phyloP scores from a whole-genome alignment of 2,113 vertebrate genomes.

The Uria aalge region DNA sequence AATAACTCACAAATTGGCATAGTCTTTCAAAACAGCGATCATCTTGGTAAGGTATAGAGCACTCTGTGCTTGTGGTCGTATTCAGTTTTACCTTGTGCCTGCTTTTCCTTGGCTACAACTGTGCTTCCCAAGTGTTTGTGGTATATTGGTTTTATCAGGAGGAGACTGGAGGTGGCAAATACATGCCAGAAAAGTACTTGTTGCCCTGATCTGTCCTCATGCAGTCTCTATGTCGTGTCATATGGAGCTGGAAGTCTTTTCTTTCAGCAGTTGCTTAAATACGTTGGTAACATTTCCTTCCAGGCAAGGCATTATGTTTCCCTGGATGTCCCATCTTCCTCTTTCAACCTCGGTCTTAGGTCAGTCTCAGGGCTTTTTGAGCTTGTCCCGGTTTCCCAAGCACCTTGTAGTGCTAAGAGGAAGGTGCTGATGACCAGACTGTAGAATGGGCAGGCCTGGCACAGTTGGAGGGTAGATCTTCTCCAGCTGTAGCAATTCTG shows the following conservation, averaged over 20 bases:
- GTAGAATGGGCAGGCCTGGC: neutral
- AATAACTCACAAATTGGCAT: neutral
- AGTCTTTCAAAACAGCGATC: neutral
- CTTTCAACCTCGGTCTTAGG: neutral
- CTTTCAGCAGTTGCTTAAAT: neutral
- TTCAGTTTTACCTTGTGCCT: neutral
- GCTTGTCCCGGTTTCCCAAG: neutral
- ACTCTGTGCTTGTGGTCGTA: neutral
- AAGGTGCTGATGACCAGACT: neutral
- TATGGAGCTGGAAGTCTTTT: neutral
- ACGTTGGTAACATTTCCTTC: accelerated
- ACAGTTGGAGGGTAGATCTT: accelerated
- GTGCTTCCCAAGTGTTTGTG: neutral
- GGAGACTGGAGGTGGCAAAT: neutral
- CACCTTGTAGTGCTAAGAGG: neutral
- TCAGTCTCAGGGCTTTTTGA: neutral
- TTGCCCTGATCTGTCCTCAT: neutral
- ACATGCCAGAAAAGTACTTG: neutral
- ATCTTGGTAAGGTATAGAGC: neutral
- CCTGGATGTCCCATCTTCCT: neutral
- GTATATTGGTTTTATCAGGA: neutral
- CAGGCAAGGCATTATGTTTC: neutral
- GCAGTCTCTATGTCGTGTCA: accelerated
- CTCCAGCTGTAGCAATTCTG: neutral
- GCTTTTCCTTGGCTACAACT: neutral